A percentile compares a stretch with the other conserved stretches of the same genome.
Evolutionary conservation across 2,888 invertebrate genomes (phyloP).

Genomic region (Pecten maximus): DNA sequence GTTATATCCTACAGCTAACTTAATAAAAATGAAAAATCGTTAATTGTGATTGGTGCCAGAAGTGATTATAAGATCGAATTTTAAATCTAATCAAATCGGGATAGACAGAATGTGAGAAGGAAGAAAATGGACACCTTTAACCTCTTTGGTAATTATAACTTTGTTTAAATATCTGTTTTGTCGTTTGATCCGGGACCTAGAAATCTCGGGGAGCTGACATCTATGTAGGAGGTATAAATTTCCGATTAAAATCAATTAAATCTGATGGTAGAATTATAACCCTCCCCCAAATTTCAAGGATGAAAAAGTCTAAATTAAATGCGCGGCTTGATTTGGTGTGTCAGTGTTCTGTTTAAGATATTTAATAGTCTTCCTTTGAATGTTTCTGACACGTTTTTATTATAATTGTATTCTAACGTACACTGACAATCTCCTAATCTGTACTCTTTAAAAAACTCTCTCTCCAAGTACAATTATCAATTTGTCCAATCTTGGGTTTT

Average conservation of each 20-base stretch:
- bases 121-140: not conserved
- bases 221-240: not conserved
- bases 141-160: not conserved
- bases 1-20: not conserved
- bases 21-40: not conserved
- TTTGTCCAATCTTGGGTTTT: slow-evolving; percentile 9
- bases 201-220: not conserved
- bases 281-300: slow-evolving; percentile 35
- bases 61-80: not conserved
- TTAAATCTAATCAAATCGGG: not conserved
- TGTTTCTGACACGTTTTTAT: not conserved
- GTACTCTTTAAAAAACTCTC: slow-evolving; percentile 4
- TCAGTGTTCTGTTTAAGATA: slow-evolving; percentile 22
- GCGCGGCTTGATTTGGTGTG: not conserved
- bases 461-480: not conserved
- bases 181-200: slow-evolving; percentile 7
- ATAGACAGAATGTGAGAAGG: slow-evolving; percentile 33
- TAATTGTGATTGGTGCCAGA: not conserved
- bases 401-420: slow-evolving; percentile 26
- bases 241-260: slow-evolving; percentile 23
- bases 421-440: not conserved
- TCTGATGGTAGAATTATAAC: slow-evolving; percentile 25
- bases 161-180: not conserved
- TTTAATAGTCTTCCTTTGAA: not conserved
- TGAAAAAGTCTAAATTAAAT: slow-evolving; percentile 30